A percentile compares a stretch with the other conserved stretches of the same genome.
Evolutionary conservation across 2,113 vertebrate species (phyloP).

Genomic region (Polypterus senegalus): DNA sequence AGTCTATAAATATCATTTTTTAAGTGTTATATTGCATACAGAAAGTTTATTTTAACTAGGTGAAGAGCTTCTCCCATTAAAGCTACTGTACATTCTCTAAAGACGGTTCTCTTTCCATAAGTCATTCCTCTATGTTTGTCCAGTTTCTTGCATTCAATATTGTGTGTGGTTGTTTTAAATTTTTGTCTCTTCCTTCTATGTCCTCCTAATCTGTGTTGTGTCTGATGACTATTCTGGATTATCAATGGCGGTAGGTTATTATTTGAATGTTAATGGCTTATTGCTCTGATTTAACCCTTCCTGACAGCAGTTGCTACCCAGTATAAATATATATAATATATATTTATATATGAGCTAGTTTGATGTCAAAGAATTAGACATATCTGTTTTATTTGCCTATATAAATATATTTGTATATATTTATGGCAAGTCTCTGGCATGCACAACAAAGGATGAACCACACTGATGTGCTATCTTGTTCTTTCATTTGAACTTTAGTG

Average conservation of each 20-base stretch:
- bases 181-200: slow-evolving; percentile 98
- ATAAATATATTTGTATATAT: slow-evolving; percentile 21
- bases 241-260: slow-evolving; percentile 96
- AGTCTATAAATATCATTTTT: too few species aligned
- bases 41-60: too few species aligned
- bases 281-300: slow-evolving; percentile 70
- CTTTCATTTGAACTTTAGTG: too few species aligned
- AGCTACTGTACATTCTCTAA: too few species aligned
- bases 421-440: slow-evolving; percentile 53
- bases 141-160: slow-evolving; percentile 52
- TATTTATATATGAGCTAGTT: too few species aligned
- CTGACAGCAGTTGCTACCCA: slow-evolving; percentile 70
- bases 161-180: slow-evolving; percentile 94
- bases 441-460: slow-evolving; percentile 81
- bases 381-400: slow-evolving; percentile 18
- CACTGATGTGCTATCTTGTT: slow-evolving; percentile 53
- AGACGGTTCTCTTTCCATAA: slow-evolving; percentile 16
- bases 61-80: too few species aligned
- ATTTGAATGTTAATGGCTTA: slow-evolving; percentile 73
- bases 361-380: too few species aligned
- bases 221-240: slow-evolving; percentile 99
- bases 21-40: too few species aligned
- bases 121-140: slow-evolving; percentile 79
- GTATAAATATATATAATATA: slow-evolving; percentile 48
- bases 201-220: slow-evolving; percentile 96